Evolutionary conservation across 2,888 invertebrate genomes (phyloP).

Genomic region (Lamproptera curius): DNA sequence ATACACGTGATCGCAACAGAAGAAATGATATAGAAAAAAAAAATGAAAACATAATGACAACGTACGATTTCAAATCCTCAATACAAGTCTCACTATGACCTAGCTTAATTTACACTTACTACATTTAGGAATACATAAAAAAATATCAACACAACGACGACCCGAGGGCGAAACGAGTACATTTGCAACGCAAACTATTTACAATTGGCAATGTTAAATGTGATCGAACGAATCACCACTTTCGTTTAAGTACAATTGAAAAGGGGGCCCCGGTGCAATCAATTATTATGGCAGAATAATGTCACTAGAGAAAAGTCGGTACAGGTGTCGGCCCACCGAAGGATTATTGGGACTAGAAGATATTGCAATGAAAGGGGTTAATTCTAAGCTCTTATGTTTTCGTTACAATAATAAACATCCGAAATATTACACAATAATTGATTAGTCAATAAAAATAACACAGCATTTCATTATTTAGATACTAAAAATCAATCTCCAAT

Average conservation of each 20-base stretch:
- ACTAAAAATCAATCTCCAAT: too few relatives aligned
- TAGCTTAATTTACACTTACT: slow-evolving; percentile 62
- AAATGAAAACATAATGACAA: slow-evolving; percentile 15
- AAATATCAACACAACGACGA: slow-evolving; percentile 48
- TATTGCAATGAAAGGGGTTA: too few relatives aligned
- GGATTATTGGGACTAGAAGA: not conserved
- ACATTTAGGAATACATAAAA: slow-evolving; percentile 60
- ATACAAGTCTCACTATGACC: slow-evolving; percentile 35
- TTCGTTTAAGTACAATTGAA: too few relatives aligned
- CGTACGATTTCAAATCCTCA: slow-evolving; percentile 30
- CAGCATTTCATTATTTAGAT: too few relatives aligned
- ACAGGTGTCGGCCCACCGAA: not conserved
- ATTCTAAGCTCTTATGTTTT: too few relatives aligned
- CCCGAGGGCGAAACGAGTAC: slow-evolving; percentile 33
- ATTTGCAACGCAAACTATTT: slow-evolving; percentile 9
- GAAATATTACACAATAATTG: too few relatives aligned
- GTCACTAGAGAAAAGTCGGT: too few relatives aligned
- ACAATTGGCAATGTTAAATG: slow-evolving; percentile 8
- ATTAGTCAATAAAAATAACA: too few relatives aligned
- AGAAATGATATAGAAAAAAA: too few relatives aligned
- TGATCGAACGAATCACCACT: not conserved
- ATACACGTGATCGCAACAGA: slow-evolving; percentile 39
- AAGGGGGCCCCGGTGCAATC: not conserved
- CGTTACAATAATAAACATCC: too few relatives aligned
- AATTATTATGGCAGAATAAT: not conserved